Base-by-base conservation (phyloP, 2,888 invertebrate species). In the Cheilosia urbana region DNA sequence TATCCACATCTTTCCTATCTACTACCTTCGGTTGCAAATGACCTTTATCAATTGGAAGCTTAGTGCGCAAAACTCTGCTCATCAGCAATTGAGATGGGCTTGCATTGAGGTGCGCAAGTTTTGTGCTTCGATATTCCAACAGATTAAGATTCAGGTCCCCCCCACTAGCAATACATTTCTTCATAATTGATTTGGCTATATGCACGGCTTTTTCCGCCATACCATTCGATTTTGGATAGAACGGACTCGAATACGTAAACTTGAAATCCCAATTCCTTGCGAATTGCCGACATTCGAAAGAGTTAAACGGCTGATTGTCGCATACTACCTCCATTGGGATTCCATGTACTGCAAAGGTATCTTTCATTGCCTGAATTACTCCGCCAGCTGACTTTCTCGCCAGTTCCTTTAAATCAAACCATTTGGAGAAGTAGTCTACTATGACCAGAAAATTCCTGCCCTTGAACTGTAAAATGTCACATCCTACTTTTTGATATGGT, bases 201-300 rank as follows among this genome's bases (percentile, higher is more conserved):
- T 45, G 40, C 0, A 75, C 65, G 5, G 65, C 42, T 47, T 75
- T 75, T 19, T 75, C 57, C 3, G 63, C 57, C 37, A 57, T 24
- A 5, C 65, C 75, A 15, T 75, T 75, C 9, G 49, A 75, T 19
- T 30, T 30, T 1, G 75, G 65, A 27, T 75, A 53, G 34, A 19
- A 49, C 37, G 65, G 73, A 19, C 73, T 75, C 4, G 57, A 34
- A 34, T 45, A 63, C 5, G 4, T 55, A 24, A 75, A 65, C 42
- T 65, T 47, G 47, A 75, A 75, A 17, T 49, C 45, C 65, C 75
- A 75, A 0, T 45, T n/a, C 40, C 55, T 75, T 5, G 55, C 75
- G 19, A 75, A 75, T 7, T 75, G 11, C 7, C 30, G 4, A n/a
- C 55, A 65, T 37, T 89, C n/a, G n/a, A n/a, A n/a, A n/a, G n/a